These are phyloP conservation scores for Muscicapa comitata DNA, from an alignment of 2,797 vertebrate species.

Conservation along the genomic window DNA sequence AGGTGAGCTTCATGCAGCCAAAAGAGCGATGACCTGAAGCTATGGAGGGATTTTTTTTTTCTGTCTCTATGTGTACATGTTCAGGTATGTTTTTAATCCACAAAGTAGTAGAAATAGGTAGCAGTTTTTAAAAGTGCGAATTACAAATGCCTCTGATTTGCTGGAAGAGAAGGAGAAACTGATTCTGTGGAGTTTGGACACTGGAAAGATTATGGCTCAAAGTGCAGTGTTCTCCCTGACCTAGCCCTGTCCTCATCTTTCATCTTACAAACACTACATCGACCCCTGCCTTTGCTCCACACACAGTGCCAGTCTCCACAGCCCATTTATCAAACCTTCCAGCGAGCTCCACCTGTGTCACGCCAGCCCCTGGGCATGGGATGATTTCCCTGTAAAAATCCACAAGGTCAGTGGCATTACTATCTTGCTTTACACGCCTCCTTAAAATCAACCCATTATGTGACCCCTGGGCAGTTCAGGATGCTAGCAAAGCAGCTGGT, in stretches of 20 bases:
- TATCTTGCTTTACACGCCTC: background rate
- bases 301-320: background rate
- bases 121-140: background rate
- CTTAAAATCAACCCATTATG: background rate
- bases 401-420: background rate
- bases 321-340: constrained; percentile 28
- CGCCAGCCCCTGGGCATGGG: background rate
- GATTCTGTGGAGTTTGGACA: constrained; percentile 5
- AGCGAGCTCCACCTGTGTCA: background rate
- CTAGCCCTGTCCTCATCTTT: constrained; percentile 43
- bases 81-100: background rate
- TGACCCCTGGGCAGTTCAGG: background rate
- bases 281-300: background rate
- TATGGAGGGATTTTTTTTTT: background rate
- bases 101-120: background rate
- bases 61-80: background rate
- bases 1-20: background rate
- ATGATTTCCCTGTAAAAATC: background rate
- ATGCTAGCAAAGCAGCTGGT: background rate
- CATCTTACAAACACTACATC: background rate
- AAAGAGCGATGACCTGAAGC: constrained; percentile 19
- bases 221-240: constrained; percentile 11
- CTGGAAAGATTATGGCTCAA: background rate
- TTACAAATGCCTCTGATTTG: background rate
- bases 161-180: background rate